Evolutionary conservation across 2,888 invertebrate genomes (phyloP).

Genomic region (Cloeon dipterum): DNA sequence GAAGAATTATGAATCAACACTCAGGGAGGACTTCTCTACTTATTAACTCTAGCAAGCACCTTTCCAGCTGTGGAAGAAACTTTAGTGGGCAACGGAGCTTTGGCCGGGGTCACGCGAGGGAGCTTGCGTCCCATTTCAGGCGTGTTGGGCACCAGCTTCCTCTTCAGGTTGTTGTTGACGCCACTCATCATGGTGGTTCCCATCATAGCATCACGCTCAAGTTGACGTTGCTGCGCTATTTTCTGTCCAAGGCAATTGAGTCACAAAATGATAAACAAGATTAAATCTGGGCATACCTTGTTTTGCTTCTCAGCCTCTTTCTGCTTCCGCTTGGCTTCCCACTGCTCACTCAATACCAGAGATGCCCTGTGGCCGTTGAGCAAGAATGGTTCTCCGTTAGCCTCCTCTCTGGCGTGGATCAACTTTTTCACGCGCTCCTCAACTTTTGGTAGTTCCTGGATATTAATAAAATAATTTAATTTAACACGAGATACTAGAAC

Average conservation of each 20-base stretch:
- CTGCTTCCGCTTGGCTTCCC: slow-evolving; percentile 34
- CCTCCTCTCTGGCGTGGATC: slow-evolving; percentile 27
- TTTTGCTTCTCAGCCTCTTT: slow-evolving; percentile 16
- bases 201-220: slow-evolving; percentile 3
- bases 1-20: too few species aligned
- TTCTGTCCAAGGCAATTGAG: slow-evolving; percentile 1
- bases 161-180: neutral
- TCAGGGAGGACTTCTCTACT: too few species aligned
- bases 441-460: slow-evolving; percentile 40
- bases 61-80: too few species aligned
- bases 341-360: slow-evolving; percentile 33
- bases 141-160: neutral
- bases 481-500: too few species aligned
- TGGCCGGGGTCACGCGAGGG: neutral
- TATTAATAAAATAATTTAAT: slow-evolving; percentile 5
- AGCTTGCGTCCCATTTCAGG: neutral
- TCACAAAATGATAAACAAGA: neutral
- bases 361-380: slow-evolving; percentile 37
- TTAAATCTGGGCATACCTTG: slow-evolving; percentile 10
- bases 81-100: too few species aligned
- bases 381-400: slow-evolving; percentile 28
- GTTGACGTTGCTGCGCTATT: slow-evolving; percentile 3
- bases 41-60: too few species aligned
- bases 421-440: slow-evolving; percentile 36
- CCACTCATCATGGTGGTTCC: slow-evolving; percentile 1